phyloP scores from a whole-genome alignment of 92 coral and sea anemone genomes.

The Scolanthus callimorphus region DNA sequence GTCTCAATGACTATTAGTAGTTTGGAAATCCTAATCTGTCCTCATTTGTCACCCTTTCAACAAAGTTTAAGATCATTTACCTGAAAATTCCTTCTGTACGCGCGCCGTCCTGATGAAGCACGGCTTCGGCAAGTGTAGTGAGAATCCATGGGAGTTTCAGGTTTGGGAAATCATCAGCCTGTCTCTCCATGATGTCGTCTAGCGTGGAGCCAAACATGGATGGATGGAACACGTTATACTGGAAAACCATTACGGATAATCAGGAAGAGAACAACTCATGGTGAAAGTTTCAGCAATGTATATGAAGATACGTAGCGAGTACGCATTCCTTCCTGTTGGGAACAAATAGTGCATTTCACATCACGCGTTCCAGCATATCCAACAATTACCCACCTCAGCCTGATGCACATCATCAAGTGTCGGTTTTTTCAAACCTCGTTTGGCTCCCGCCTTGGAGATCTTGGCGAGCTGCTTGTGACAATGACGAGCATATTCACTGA shows the following conservation, averaged over 20 bases:
- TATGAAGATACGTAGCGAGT: too few species aligned
- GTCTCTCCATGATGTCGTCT: constrained; percentile 84
- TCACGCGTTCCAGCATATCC: too few species aligned
- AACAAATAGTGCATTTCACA: too few species aligned
- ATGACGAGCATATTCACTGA: constrained; percentile 68
- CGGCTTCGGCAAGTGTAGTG: constrained; percentile 86
- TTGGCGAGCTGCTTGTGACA: constrained; percentile 80
- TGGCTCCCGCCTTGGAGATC: constrained; percentile 85
- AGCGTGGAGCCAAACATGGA: constrained; percentile 93
- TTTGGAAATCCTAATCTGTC: too few species aligned
- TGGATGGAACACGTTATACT: constrained; percentile 87
- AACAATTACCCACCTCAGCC: constrained; percentile 81
- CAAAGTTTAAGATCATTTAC: too few species aligned
- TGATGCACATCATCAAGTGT: constrained; percentile 83
- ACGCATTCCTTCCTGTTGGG: too few species aligned
- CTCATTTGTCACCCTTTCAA: too few species aligned
- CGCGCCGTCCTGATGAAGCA: constrained; percentile 79
- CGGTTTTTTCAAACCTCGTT: constrained; percentile 90
- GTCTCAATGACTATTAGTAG: too few species aligned
- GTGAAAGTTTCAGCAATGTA: too few species aligned
- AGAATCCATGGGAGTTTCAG: constrained; percentile 94
- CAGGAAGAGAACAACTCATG: too few species aligned
- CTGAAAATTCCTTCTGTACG: constrained; percentile 95
- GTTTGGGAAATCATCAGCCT: constrained; percentile 61
- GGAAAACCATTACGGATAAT: too few species aligned